A percentile compares a stretch with the other conserved stretches of the same genome.
phyloP scores from a whole-genome alignment of 2,888 invertebrate species.

The Nymphalis urticae region DNA sequence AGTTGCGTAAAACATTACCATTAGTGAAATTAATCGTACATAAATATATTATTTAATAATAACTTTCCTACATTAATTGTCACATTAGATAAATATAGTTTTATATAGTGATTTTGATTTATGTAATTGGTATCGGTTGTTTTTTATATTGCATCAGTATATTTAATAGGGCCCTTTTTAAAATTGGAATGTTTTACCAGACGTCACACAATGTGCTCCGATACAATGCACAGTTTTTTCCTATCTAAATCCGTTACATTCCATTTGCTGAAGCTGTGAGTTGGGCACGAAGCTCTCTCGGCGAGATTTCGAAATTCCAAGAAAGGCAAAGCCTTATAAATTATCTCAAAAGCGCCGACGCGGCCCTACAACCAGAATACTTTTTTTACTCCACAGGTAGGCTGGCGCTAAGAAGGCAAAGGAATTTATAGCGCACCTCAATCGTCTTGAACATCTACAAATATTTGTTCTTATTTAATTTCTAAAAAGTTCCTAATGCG shows the following conservation, averaged over 20 bases:
- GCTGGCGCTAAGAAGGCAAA: conserved; percentile 78
- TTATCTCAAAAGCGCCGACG: conserved; percentile 81
- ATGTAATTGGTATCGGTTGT: neutral
- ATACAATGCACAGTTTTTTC: conserved; percentile 72
- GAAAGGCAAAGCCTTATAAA: conserved; percentile 81
- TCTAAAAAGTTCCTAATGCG: neutral
- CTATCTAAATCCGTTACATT: conserved; percentile 78
- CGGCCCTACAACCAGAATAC: conserved; percentile 75
- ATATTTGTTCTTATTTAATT: conserved; percentile 2
- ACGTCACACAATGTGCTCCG: conserved; percentile 53
- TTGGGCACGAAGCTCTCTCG: conserved; percentile 64
- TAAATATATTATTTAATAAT: neutral
- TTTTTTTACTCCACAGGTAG: conserved; percentile 80
- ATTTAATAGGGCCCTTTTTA: conserved; percentile 24
- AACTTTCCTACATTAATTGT: too few relatives aligned
- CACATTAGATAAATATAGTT: neutral
- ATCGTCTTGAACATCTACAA: conserved; percentile 28
- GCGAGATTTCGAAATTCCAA: conserved; percentile 80
- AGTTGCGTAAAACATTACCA: neutral
- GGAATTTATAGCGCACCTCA: conserved; percentile 67
- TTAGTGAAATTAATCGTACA: neutral
- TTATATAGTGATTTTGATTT: neutral
- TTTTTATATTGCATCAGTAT: neutral
- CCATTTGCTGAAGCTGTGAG: conserved; percentile 69
- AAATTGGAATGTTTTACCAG: conserved; percentile 39